Conservation (phyloP, 2,113 vertebrate species). For the Eubucco bourcierii region DNA sequence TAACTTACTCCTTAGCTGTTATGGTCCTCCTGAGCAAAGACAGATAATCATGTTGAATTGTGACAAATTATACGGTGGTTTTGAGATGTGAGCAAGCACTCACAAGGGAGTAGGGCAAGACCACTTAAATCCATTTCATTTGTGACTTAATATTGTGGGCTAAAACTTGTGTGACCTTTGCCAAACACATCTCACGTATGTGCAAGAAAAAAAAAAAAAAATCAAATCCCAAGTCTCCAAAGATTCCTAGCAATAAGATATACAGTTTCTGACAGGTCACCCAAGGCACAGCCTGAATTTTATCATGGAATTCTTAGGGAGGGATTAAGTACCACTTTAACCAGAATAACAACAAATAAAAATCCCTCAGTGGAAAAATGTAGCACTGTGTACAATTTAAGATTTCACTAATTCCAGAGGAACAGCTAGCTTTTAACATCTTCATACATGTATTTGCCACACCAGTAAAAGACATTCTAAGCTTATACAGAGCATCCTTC, state of each 20-base stretch:
- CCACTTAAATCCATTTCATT: slow-evolving; percentile 45
- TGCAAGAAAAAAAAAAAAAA: slow-evolving; percentile 14
- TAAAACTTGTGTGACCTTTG: slow-evolving; percentile 44
- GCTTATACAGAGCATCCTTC: background rate
- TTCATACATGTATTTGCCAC: slow-evolving; percentile 21
- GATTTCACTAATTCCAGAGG: background rate
- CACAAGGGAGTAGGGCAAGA: slow-evolving; percentile 37
- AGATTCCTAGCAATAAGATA: slow-evolving; percentile 36
- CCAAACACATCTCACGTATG: slow-evolving; percentile 23
- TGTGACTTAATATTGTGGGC: slow-evolving; percentile 58
- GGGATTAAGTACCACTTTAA: slow-evolving; percentile 51
- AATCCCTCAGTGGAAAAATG: background rate
- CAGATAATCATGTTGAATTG: slow-evolving; percentile 27
- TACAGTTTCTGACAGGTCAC: slow-evolving; percentile 47
- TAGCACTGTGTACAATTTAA: slow-evolving; percentile 5
- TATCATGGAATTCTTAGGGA: slow-evolving; percentile 40
- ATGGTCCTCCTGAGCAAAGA: slow-evolving; percentile 37
- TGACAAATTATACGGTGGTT: slow-evolving; percentile 36
- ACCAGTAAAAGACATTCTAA: background rate
- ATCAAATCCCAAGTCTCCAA: slow-evolving; percentile 28
- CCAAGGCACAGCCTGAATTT: slow-evolving; percentile 11
- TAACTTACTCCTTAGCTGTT: slow-evolving; percentile 33
- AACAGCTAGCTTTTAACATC: slow-evolving; percentile 22
- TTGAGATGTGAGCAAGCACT: slow-evolving; percentile 60
- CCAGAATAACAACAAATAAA: slow-evolving; percentile 53